Base-by-base conservation (phyloP, 92 coral and sea anemone species). In the Palythoa grandiflora region DNA sequence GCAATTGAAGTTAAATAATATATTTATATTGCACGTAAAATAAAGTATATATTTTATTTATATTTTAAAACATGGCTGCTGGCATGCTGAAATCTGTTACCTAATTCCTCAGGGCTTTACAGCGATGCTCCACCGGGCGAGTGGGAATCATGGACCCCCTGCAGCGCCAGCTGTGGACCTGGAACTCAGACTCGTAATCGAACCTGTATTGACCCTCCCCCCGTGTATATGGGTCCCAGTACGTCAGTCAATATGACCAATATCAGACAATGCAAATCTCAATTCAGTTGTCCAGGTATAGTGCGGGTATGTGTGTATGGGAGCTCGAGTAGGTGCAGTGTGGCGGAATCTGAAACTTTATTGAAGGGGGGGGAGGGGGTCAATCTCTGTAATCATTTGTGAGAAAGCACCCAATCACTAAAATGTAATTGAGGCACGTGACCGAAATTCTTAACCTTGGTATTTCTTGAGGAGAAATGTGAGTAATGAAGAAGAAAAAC, bases 121-220 rank as follows among this genome's bases (percentile, higher is more conserved):
- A 86, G 88, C 38, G 9, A 20, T 14, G 79, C 94, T 38, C 84
- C 79, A 12, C 89, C 91, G 16, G 91, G 94, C 66, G 89, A 72
- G 3, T 91, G 94, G 94, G 91, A 88, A 12, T 47, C 86, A 3
- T 91, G 94, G 94, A 55, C 91, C 47, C 76, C 89, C 74, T 91
- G 94, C 61, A 91, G 84, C 70, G 80, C 73, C 36, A 71, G 72
- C 17, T 91, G 94, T 83, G 94, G 89, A 39, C 66, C 68, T 14
- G 94, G 94, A 52, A 11, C 74, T 12, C 89, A 85, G 66, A 40
- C 39, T 16, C 83, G 94, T 38, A 88, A 75, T 80, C 91, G 94
- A 37, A 75, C 91, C 13, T 91, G 94, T 44, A 54, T 88, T 7
- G 75, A 84, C 77, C 80, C 91, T 44, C 91, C 89, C 13, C 87